phyloP scores from a whole-genome alignment of 1,140 invertebrate genomes.

The Penaeus indicus region DNA sequence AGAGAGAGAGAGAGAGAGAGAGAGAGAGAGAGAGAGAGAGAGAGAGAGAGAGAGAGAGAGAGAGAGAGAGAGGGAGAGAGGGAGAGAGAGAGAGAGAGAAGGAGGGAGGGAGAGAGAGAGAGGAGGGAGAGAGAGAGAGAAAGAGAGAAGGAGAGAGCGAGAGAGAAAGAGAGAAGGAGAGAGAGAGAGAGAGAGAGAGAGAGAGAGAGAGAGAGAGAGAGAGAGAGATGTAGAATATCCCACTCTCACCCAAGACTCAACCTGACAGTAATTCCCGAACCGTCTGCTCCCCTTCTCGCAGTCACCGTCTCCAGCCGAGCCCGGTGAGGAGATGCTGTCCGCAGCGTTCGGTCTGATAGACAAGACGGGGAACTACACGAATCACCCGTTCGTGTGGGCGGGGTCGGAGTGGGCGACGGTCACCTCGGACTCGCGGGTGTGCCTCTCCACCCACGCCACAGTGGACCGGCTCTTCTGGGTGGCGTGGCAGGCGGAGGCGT shows the following conservation, averaged over 20 bases:
- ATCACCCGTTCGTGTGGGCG: slow-evolving; percentile 34
- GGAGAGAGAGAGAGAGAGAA: background rate
- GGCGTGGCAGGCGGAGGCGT: slow-evolving; percentile 29
- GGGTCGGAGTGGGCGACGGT: slow-evolving; percentile 25
- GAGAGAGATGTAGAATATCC: background rate
- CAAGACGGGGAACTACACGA: slow-evolving; percentile 12
- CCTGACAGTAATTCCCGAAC: background rate
- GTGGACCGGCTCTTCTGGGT: slow-evolving; percentile 35
- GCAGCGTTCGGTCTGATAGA: slow-evolving; percentile 21
- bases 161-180: slow-evolving; percentile 23
- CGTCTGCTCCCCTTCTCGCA: background rate
- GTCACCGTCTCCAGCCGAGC: slow-evolving; percentile 4
- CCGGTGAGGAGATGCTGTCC: background rate
- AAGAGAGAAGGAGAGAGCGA: background rate
- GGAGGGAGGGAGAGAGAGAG: background rate
- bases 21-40: too few relatives aligned
- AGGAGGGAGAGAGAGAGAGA: background rate
- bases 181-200: slow-evolving; percentile 30
- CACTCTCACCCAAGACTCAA: background rate
- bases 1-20: too few relatives aligned
- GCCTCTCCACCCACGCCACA: slow-evolving; percentile 36
- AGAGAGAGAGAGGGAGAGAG: slow-evolving; percentile 7
- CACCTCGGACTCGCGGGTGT: slow-evolving; percentile 4
- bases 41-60: background rate
- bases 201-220: slow-evolving; percentile 25